These are phyloP conservation scores for Pantherophis vulpinus DNA, from an alignment of 2,797 vertebrate species.

Conservation along the genomic window DNA sequence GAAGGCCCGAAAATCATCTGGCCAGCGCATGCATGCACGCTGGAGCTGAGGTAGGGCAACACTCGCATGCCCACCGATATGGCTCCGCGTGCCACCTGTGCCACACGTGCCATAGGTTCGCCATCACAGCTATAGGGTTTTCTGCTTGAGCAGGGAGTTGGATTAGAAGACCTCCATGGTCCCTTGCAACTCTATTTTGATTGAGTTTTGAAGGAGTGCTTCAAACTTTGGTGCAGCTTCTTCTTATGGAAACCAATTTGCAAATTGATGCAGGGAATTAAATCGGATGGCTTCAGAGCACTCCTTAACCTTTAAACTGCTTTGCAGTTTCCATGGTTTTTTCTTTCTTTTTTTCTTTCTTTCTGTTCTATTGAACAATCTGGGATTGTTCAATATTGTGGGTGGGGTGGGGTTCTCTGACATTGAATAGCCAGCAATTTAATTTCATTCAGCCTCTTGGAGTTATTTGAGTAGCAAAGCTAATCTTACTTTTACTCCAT, in stretches of 20 bases:
- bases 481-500: background rate
- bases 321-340: background rate
- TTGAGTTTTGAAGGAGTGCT: background rate
- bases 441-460: background rate
- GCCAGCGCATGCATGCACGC: no score
- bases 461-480: background rate
- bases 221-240: background rate
- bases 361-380: background rate
- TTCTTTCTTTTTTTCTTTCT: background rate
- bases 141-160: background rate
- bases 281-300: background rate
- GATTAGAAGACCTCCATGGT: background rate
- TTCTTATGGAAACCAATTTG: background rate
- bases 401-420: background rate
- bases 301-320: background rate
- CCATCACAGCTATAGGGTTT: background rate
- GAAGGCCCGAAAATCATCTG: no score
- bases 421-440: background rate
- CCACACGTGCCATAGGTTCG: no score
- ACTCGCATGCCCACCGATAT: no score
- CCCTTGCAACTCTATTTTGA: background rate
- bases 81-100: no score
- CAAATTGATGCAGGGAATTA: background rate
- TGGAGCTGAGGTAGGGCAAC: no score
- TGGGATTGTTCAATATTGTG: background rate